phyloP scores from a whole-genome alignment of 2,888 invertebrate genomes.

The Philonicus albiceps region DNA sequence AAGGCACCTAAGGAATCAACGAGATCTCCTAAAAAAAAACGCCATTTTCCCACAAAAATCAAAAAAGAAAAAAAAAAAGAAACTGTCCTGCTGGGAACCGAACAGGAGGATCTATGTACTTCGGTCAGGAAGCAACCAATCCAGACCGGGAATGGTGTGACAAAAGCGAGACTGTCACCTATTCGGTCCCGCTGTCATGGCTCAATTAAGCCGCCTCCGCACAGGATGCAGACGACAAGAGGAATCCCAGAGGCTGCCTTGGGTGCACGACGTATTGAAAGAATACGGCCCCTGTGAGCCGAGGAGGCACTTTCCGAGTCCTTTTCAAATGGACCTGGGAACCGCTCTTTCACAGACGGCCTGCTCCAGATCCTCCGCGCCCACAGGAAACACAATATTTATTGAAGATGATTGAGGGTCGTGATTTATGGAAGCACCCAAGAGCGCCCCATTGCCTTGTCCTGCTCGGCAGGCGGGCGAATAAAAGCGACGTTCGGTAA shows the following conservation, averaged over 20 bases:
- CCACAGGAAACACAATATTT: constrained; percentile 47
- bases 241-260: not conserved
- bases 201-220: not conserved
- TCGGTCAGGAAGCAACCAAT: not conserved
- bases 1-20: not conserved
- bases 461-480: constrained; percentile 12
- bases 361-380: constrained; percentile 38
- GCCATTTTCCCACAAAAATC: not conserved
- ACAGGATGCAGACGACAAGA: not conserved
- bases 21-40: not conserved
- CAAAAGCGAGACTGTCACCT: not conserved
- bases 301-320: not conserved
- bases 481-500: constrained; percentile 41
- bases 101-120: not conserved
- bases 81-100: not conserved
- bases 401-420: constrained; percentile 47
- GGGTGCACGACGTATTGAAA: not conserved
- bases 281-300: not conserved
- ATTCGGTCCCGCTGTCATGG: not conserved
- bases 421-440: constrained; percentile 50
- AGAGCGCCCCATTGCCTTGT: constrained; percentile 37
- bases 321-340: constrained; percentile 25
- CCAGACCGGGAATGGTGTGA: not conserved
- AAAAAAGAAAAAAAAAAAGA: no score
- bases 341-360: constrained; percentile 22